Base-by-base conservation (phyloP, 1,140 invertebrate species). In the Apis laboriosa region DNA sequence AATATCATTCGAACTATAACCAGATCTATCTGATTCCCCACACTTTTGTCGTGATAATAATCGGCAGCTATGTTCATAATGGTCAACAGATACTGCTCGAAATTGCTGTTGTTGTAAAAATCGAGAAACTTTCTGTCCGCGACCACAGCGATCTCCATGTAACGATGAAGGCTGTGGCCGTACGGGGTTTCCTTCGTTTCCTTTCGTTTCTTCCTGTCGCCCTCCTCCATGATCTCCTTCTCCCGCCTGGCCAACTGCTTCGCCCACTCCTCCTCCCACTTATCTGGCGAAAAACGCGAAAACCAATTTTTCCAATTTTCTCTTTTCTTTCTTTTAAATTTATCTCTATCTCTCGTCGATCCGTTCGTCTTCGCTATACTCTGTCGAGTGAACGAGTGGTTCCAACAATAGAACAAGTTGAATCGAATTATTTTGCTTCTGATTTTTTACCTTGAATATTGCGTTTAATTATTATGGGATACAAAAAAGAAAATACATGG, bases 61-160 rank as follows among this genome's bases (percentile, higher is more conserved):
- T 95, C 95, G 0, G 96, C 94, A 11, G 96, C 96, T 96, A 97
- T 97, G 90, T 97, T 97, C 95, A 97, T 96, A 21, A 97, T 93
- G 3, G 96, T 97, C 34, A 97, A 90, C 12, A 97, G 94, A 88
- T 97, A 97, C 13, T 95, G 95, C 79, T 96, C 96, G 15, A 96
- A 92, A 90, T 97, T 95, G 78, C 95, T 95, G 55, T 88, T 85
- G 76, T 95, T 94, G 89, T 97, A 96, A 89, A 94, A 96, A 15
- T 96, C 94, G 58, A 96, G 92, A 94, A 97, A 97, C 87, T 94
- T 95, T 61, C 95, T 95, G 92, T 97, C 96, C 34, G 96, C 96
- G 7, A 97, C 95, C 15, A 97, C 92, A 56, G 96, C 91, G 0
- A 95, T 93, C 89, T 97, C 96, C 17, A 97, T 94, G 86, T 95